These are phyloP conservation scores for Cuniculus paca DNA, from an alignment of 2,797 vertebrate genomes.

Conservation along the genomic window DNA sequence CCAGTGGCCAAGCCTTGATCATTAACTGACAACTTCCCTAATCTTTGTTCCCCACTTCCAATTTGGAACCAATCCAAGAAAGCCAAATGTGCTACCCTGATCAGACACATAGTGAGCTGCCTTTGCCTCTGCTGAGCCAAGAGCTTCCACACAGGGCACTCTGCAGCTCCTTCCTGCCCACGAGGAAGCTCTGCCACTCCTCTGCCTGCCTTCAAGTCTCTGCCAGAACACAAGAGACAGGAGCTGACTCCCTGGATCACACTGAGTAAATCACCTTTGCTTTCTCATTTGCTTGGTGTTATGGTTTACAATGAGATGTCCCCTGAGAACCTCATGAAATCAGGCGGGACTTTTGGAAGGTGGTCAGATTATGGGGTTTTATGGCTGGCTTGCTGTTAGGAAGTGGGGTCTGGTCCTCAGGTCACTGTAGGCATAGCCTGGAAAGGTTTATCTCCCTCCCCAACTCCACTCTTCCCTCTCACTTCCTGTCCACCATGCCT, in stretches of 20 bases:
- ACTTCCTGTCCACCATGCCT: not conserved
- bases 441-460: not conserved
- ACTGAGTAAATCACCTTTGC: not conserved
- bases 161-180: no score
- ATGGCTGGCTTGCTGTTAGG: not conserved
- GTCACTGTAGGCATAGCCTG: not conserved
- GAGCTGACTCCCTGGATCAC: fast-evolving
- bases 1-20: not conserved
- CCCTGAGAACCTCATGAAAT: not conserved
- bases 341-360: not conserved
- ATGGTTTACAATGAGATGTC: not conserved
- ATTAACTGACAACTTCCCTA: not conserved
- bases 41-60: not conserved
- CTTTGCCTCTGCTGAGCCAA: not conserved
- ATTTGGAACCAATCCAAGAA: not conserved
- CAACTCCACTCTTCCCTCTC: no score
- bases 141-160: not conserved
- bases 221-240: not conserved
- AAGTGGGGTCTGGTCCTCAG: not conserved
- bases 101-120: no score
- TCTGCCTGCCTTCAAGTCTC: not conserved
- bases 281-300: not conserved
- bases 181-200: not conserved
- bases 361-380: not conserved
- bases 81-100: not conserved